These are phyloP conservation scores for Yoshiicerus persimilis DNA, from an alignment of 1,140 invertebrate species.

Conservation along the genomic window DNA sequence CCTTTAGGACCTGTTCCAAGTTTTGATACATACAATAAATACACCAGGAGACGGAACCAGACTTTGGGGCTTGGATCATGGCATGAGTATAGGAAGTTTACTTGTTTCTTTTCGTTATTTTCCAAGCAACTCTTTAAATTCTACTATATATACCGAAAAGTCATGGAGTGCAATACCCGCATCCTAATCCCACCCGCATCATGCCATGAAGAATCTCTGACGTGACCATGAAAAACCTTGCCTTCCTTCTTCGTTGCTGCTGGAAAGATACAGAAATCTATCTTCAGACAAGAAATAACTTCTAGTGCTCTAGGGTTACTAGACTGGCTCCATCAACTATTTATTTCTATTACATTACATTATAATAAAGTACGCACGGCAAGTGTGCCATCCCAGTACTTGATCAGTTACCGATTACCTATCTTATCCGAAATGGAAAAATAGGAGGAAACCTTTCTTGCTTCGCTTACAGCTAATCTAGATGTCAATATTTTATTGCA, in stretches of 20 bases:
- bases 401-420: not conserved
- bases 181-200: not conserved
- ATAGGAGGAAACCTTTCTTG: not conserved
- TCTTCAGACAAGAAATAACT: not conserved
- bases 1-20: not conserved
- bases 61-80: not conserved
- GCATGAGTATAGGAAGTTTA: not conserved
- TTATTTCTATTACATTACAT: not conserved
- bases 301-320: not conserved
- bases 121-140: too few relatives aligned
- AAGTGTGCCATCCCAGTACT: not conserved
- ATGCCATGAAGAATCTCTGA: not conserved
- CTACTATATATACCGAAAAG: not conserved
- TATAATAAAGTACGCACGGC: too few relatives aligned
- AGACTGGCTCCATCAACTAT: not conserved
- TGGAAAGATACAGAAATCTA: not conserved
- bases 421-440: not conserved
- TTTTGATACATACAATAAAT: constrained; percentile 8
- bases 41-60: not conserved
- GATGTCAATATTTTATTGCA: not conserved
- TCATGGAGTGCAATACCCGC: not conserved
- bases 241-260: too few relatives aligned
- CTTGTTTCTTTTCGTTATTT: too few relatives aligned
- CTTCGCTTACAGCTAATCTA: not conserved
- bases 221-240: not conserved